phyloP scores from a whole-genome alignment of 2,113 vertebrate genomes.

The Entosphenus tridentatus region DNA sequence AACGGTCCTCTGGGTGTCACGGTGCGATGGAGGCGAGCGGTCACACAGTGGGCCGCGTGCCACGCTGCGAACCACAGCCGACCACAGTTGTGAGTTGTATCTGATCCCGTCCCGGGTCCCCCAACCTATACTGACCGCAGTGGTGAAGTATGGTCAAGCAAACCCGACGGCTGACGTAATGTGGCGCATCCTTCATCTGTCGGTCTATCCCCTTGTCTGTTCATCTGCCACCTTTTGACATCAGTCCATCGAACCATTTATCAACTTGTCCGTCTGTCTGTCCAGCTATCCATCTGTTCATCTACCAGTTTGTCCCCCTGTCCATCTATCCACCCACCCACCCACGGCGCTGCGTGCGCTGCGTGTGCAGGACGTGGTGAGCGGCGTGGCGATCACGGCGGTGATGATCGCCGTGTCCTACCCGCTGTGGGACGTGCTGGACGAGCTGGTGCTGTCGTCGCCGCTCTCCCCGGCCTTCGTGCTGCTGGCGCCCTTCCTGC shows the following conservation, averaged over 20 bases:
- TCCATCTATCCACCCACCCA: not conserved
- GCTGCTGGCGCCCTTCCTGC: slow-evolving; percentile 29
- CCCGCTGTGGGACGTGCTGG: slow-evolving; percentile 46
- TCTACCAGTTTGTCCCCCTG: not conserved
- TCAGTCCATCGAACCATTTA: not conserved
- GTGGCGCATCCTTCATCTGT: not conserved
- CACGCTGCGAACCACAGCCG: too few relatives aligned
- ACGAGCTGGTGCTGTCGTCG: slow-evolving; percentile 40
- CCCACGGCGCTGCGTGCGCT: not conserved
- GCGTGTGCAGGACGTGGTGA: slow-evolving; percentile 52
- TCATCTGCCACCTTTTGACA: not conserved
- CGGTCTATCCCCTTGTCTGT: not conserved
- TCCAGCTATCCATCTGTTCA: not conserved
- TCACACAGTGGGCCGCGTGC: too few relatives aligned
- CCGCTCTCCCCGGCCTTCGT: slow-evolving; percentile 32
- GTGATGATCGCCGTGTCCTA: slow-evolving; percentile 30
- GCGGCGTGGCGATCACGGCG: slow-evolving; percentile 35
- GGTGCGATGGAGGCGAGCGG: too few relatives aligned
- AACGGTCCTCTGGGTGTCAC: too few relatives aligned
- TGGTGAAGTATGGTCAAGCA: too few relatives aligned
- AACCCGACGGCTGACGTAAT: too few relatives aligned
- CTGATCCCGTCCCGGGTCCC: too few relatives aligned
- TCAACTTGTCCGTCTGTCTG: not conserved
- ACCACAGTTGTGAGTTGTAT: too few relatives aligned
- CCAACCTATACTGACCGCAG: too few relatives aligned